Conservation (phyloP, 2,888 invertebrate species). For the Blera fallax region DNA sequence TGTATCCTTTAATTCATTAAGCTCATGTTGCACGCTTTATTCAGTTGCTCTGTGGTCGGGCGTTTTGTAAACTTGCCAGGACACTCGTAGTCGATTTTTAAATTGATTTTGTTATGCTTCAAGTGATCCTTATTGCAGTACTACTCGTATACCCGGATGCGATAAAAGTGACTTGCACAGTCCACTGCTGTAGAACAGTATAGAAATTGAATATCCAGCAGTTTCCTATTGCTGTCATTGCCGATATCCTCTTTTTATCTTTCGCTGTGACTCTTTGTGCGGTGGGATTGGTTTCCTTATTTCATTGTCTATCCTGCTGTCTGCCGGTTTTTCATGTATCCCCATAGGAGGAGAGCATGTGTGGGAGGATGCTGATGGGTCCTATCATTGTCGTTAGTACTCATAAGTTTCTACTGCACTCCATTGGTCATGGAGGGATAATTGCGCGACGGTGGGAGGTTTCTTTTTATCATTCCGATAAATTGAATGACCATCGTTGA, state of each 20-base stretch:
- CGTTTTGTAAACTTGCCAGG: slow-evolving; percentile 56
- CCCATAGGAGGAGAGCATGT: background rate
- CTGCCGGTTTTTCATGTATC: background rate
- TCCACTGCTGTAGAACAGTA: background rate
- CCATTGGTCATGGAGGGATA: slow-evolving; percentile 30
- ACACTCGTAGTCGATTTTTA: slow-evolving; percentile 39
- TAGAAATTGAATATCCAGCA: slow-evolving; percentile 37
- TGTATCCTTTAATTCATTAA: slow-evolving; percentile 64
- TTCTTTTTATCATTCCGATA: slow-evolving; percentile 10
- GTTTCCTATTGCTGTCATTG: slow-evolving; percentile 51
- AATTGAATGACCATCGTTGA: slow-evolving; percentile 32
- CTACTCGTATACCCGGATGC: slow-evolving; percentile 19
- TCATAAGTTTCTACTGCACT: slow-evolving; percentile 38
- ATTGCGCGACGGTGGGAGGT: slow-evolving; percentile 22
- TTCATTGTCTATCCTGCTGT: slow-evolving; percentile 29
- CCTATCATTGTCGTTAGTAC: slow-evolving; percentile 45
- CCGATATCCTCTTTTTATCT: slow-evolving; percentile 40
- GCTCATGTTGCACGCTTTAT: slow-evolving; percentile 52
- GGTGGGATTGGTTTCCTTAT: slow-evolving; percentile 56
- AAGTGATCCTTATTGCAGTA: slow-evolving; percentile 40
- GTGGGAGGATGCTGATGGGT: slow-evolving; percentile 23
- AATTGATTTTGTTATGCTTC: slow-evolving; percentile 57
- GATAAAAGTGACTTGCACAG: slow-evolving; percentile 51
- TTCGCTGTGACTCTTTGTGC: slow-evolving; percentile 27
- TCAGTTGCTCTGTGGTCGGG: slow-evolving; percentile 27